A percentile compares a stretch with the other conserved stretches of the same genome.
Evolutionary conservation across 2,888 invertebrate species (phyloP).

Genomic region (Latrodectus elegans): DNA sequence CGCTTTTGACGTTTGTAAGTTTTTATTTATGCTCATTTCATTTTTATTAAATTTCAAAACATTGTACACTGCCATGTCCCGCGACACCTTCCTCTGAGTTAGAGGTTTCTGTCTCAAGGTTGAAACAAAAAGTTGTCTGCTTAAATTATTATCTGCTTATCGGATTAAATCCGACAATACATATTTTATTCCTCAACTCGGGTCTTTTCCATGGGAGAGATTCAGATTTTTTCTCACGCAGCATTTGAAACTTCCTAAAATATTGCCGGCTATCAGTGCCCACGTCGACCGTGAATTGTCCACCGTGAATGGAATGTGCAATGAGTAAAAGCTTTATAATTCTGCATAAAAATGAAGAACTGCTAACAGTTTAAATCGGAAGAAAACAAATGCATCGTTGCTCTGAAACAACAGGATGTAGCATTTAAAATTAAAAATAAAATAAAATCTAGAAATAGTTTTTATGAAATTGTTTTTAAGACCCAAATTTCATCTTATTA

Average conservation of each 20-base stretch:
- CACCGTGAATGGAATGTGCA: neutral
- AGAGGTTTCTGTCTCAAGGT: conserved; percentile 59
- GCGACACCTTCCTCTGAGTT: conserved; percentile 48
- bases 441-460: too few relatives aligned
- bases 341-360: too few relatives aligned
- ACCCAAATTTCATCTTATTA: too few relatives aligned
- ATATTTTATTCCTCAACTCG: conserved; percentile 20
- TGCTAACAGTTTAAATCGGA: too few relatives aligned
- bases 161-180: conserved; percentile 44
- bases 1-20: neutral
- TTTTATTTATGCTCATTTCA: neutral
- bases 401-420: too few relatives aligned
- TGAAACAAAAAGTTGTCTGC: conserved; percentile 56
- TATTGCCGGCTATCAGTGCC: too few relatives aligned
- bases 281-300: neutral
- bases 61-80: conserved; percentile 15
- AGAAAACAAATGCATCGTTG: too few relatives aligned
- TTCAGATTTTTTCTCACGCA: too few relatives aligned
- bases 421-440: too few relatives aligned
- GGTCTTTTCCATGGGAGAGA: neutral
- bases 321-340: neutral
- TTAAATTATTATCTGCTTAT: conserved; percentile 60
- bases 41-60: conserved; percentile 2
- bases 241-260: too few relatives aligned
- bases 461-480: too few relatives aligned